Percentiles rank a stretch among this genome's conserved stretches.
Evolutionary conservation across 2,797 vertebrate genomes (phyloP).

Genomic region (Sebastes nivosus): DNA sequence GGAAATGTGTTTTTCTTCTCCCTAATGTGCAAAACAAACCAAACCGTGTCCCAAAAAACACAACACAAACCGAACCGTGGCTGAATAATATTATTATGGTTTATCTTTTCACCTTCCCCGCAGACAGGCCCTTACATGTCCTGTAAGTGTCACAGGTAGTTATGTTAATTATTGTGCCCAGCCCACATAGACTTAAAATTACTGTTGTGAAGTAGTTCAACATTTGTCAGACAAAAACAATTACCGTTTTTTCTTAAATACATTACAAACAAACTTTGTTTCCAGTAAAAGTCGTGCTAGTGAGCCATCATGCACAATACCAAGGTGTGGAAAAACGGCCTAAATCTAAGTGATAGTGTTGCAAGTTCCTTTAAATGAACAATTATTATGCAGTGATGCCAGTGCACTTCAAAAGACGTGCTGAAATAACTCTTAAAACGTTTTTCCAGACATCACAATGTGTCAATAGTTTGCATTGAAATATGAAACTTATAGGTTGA

Average conservation of each 20-base stretch:
- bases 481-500: background rate
- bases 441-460: background rate
- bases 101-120: slow-evolving; percentile 7
- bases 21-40: too few species aligned
- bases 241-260: background rate
- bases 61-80: too few species aligned
- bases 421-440: background rate
- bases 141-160: background rate
- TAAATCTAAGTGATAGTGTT: background rate
- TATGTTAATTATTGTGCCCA: background rate
- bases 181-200: background rate
- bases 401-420: background rate
- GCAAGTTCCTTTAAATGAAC: background rate
- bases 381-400: too few species aligned
- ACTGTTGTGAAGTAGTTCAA: background rate
- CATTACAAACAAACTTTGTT: background rate
- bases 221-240: background rate
- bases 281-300: background rate
- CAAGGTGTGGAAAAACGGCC: background rate
- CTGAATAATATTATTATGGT: background rate
- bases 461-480: background rate
- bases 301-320: background rate
- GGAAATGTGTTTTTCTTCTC: too few species aligned
- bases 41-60: too few species aligned
- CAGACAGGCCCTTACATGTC: background rate